Base-by-base conservation (phyloP, 2,797 vertebrate genomes). In the Enteromius afrohamiltoni region DNA sequence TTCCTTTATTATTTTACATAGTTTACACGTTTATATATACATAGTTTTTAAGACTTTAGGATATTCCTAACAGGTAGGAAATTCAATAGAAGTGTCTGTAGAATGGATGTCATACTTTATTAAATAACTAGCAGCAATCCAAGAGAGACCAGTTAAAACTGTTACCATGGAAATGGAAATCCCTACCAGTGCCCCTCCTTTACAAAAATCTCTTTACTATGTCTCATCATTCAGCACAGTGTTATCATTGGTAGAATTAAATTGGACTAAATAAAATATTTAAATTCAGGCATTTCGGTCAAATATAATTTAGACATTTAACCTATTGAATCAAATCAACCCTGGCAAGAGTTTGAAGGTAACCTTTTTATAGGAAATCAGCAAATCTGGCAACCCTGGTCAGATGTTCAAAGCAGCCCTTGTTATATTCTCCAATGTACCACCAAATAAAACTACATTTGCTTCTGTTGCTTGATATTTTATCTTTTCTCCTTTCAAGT, bases 131-230 rank as follows among this genome's bases (percentile, higher is more conserved):
- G 19, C 29, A 74, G 21, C 19, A 55, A 74, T 55, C 19, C 19
- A n/a, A 29, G 31, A 55, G 47, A 73, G 26, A 51, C 70, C 26
- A 4, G 6, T 16, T 11, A 47, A 10, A 45, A 26, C 67, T 14
- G 37, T 68, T 68, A n/a, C 65, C 65, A 71, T 49, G 42, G 42
- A 47, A 26, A 47, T 29, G 69, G 26, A 71, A 29, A 47, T 45
- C 67, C 21, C n/a, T 1, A 23, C 5, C n/a, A 69, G 5, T 45
- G 21, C 21, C 11, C 37, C 67, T 45, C 42, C 3, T 26, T 47
- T n/a, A 47, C 40, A 70, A 26, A 71, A 71, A 71, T 71, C 26
- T 31, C 14, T 3, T 31, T 31, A 64, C 14, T 31, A 17, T 17
- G 60, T 17, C 14, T 47, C 7, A 29, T 16, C 23, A 71, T 19